Evolutionary conservation across 2,888 invertebrate species (phyloP), one percentile per base, ranked within the genome.

Genomic region (Thecocarcelia acutangulata): DNA sequence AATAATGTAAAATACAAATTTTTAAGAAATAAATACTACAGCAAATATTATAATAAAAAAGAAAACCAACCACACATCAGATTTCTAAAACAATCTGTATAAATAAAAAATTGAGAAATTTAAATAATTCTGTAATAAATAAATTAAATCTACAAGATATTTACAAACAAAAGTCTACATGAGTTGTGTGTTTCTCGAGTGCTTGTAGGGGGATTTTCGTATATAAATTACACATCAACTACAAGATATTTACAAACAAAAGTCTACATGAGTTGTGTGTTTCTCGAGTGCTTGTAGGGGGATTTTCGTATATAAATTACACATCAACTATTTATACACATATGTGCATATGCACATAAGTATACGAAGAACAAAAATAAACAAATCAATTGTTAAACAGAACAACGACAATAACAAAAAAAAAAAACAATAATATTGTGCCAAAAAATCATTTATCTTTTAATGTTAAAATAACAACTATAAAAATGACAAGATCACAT

Each of bases 181-280:
- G 40, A 50, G 3, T 24, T 74, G 42, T 1, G 4, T 70, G n/a
- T 2, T 8, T 40, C 1, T 58, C n/a, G 11, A 9, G 0, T 42
- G 24, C 12, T 13, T n/a, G 28, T 40, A 5, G 11, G 52, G 37
- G 42, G 15, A 15, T 48, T 40, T 77, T 77, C 28, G 19, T 63
- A 68, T 68, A 81, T 59, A 78, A 83, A 83, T 69, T 83, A 76
- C 72, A 79, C 72, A 80, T 80, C 72, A 83, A 73, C 72, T 72
- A 11, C 46, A 42, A 70, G 70, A 74, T 69, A 24, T 44, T 59
- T 24, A 54, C 74, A 28, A 52, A 42, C 33, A 33, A 11, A 42
- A 56, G n/a, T 52, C 28, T 72, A 52, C 33, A 52, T 24, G 40
- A 50, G 3, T 24, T 74, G 42, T 1, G 4, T 70, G n/a, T 2